Base-by-base conservation (phyloP, 2,797 vertebrate species). In the Manis pentadactyla region DNA sequence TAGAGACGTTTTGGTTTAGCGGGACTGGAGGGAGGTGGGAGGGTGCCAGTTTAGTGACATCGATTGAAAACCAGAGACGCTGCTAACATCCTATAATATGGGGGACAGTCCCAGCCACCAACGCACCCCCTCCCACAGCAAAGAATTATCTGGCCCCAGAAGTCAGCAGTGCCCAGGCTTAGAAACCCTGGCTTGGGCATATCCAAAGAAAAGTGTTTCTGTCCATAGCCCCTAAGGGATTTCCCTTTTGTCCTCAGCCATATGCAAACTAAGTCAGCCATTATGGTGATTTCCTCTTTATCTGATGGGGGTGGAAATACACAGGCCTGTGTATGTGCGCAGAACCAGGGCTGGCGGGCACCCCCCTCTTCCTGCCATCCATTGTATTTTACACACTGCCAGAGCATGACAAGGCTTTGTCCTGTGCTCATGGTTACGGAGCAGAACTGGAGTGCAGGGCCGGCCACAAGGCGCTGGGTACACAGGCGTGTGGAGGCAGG, bases 111-210 rank as follows among this genome's bases (percentile, higher is more conserved):
- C 2, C 3, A 0, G 7, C 39, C n/a, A 0, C 31, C 39, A 3
- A 27, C 23, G 6, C 4, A 31, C 1, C 1, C 19, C 6, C 13
- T 9, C 49, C 46, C 68, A 53, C 15, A 42, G 2, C 25, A 53
- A 68, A 55, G 27, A 84, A 21, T 42, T 18, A 92, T 29, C 15
- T 37, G 71, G 31, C 18, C 34, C 37, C 21, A 78, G 29, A 51
- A 51, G 12, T 63, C 25, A 68, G 1, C 15, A 49, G 37, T 9
- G 4, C 29, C 0, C 1, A 66, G 27, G 7, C 0, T 49, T 57
- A 79, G 49, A 90, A 75, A 64, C 17, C 12, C 2, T 46, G 17
- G 17, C 14, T 73, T 18, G 31, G 49, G 7, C 46, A 27, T 12
- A 81, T 39, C 14, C 34, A 61, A 23, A 85, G 42, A 77, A 34